These are phyloP conservation scores for Miniopterus natalensis DNA, from an alignment of 2,113 vertebrate species.

Conservation along the genomic window DNA sequence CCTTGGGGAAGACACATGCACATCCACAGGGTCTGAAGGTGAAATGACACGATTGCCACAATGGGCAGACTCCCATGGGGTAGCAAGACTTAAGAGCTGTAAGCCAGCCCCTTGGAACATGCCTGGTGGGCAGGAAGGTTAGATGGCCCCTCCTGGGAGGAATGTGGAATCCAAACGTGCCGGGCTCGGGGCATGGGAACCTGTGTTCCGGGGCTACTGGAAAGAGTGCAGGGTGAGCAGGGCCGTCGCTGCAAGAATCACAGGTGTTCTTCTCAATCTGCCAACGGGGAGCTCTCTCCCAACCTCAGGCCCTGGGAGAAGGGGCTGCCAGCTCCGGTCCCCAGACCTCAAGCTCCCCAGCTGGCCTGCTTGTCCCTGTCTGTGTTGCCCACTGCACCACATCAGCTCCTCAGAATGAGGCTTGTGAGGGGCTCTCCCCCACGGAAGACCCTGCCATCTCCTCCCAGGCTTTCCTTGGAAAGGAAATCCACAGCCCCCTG, in stretches of 20 bases:
- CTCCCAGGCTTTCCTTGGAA: not conserved
- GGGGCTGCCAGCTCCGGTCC: not conserved
- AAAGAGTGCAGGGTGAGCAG: rapidly evolving
- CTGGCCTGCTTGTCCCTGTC: rapidly evolving
- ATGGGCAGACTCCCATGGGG: not conserved
- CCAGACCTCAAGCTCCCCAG: not conserved
- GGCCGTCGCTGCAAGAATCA: not conserved
- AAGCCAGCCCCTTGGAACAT: not conserved
- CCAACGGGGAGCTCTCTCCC: not conserved
- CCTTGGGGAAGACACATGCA: rapidly evolving
- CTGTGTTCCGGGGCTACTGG: rapidly evolving
- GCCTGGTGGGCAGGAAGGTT: not conserved
- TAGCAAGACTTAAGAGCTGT: not conserved
- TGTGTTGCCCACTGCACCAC: rapidly evolving
- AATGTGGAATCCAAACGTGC: not conserved
- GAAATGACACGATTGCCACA: not conserved
- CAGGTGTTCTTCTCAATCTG: not conserved
- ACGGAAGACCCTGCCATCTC: not conserved
- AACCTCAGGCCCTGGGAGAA: not conserved
- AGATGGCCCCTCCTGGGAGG: rapidly evolving
- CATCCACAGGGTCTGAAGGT: not conserved
- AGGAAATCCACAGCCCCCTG: not conserved
- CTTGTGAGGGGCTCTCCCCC: rapidly evolving
- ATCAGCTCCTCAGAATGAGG: not conserved
- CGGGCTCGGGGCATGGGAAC: not conserved